Conservation (phyloP, 2,113 vertebrate species). For the Catharus minimus region DNA sequence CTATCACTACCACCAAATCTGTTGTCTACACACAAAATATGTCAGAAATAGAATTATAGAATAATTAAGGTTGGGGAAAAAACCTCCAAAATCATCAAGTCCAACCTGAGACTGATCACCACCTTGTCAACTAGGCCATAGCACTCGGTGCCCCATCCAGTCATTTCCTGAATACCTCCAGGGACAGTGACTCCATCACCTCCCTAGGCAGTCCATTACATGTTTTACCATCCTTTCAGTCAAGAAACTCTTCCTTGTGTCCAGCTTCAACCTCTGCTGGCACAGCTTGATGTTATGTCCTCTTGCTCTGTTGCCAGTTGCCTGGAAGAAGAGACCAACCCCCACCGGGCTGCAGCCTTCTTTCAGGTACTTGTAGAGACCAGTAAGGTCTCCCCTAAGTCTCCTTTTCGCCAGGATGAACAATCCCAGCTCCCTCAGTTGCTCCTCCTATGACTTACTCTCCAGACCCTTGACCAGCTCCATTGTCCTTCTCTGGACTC, state of each 20-base stretch:
- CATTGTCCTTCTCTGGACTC: not conserved
- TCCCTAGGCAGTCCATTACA: not conserved
- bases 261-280: rapidly evolving
- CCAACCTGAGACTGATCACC: not conserved
- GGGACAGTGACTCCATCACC: not conserved
- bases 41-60: not conserved
- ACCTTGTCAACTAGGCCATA: not conserved
- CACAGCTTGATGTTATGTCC: not conserved
- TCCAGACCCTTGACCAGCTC: not conserved
- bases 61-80: not conserved
- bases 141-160: not conserved
- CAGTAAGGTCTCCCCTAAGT: not conserved
- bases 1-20: rapidly evolving
- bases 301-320: not conserved
- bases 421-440: not conserved
- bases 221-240: not conserved
- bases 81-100: rapidly evolving
- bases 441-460: not conserved
- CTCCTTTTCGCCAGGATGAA: not conserved
- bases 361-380: not conserved
- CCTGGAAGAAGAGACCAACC: not conserved
- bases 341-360: not conserved
- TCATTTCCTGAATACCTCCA: rapidly evolving
- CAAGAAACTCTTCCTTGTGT: not conserved
- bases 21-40: not conserved